Conservation (phyloP, 2,113 vertebrate species). For the Syrrhaptes paradoxus region DNA sequence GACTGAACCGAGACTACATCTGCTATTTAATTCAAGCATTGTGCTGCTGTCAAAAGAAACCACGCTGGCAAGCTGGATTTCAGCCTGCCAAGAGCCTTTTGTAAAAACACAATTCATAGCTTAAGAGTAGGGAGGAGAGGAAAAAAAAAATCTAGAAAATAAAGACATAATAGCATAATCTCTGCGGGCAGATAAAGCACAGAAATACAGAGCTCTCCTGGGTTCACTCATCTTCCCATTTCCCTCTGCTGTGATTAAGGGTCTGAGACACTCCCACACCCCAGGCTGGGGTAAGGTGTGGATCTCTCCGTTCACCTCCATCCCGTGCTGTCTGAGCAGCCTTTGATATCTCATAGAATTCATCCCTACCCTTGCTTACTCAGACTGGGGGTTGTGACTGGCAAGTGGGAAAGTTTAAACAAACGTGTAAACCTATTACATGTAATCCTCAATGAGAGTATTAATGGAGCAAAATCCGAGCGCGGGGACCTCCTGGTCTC, state of each 20-base stretch:
- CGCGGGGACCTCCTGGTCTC: neutral
- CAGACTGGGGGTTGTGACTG: neutral
- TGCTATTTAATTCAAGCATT: constrained; percentile 31
- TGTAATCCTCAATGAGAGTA: neutral
- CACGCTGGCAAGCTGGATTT: neutral
- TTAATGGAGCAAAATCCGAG: neutral
- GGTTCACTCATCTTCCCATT: neutral
- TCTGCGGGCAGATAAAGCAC: neutral
- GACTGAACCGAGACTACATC: neutral
- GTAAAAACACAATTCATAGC: constrained; percentile 16
- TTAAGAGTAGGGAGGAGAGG: neutral
- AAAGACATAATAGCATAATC: neutral
- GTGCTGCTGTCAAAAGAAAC: constrained; percentile 31
- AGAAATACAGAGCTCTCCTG: neutral
- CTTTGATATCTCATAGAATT: neutral
- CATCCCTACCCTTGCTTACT: neutral
- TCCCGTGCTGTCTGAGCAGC: neutral
- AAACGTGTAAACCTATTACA: neutral
- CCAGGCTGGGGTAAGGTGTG: neutral
- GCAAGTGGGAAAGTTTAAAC: neutral
- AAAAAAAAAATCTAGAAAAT: neutral
- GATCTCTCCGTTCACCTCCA: neutral
- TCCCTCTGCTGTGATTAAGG: neutral
- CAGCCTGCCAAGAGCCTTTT: constrained; percentile 32
- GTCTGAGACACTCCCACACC: neutral